Conservation (phyloP, 2,888 invertebrate species). For the Orthosia gothica region DNA sequence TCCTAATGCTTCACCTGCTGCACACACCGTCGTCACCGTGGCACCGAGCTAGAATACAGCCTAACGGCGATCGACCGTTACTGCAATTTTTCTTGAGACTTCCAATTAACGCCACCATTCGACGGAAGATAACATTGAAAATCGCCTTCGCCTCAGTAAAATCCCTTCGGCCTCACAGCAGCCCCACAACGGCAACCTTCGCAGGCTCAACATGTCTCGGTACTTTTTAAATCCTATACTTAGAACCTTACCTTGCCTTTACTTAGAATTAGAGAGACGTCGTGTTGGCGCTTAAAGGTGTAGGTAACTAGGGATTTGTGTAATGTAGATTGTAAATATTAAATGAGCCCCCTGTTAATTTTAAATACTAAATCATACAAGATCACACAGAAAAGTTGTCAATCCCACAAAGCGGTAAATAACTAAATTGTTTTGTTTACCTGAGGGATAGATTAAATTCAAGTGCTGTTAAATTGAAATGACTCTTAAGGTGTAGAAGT, state of each 20-base stretch:
- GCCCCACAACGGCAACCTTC: conserved; percentile 86
- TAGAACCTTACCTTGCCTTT: conserved; percentile 87
- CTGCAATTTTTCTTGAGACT: conserved; percentile 84
- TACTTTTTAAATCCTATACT: conserved; percentile 91
- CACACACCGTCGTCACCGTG: conserved; percentile 86
- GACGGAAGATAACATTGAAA: conserved; percentile 85
- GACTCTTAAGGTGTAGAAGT: conserved; percentile 63
- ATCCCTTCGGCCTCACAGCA: conserved; percentile 88
- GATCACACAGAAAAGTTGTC: conserved; percentile 45
- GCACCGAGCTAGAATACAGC: conserved; percentile 81
- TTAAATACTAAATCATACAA: conserved; percentile 36
- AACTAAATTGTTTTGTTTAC: conserved; percentile 5
- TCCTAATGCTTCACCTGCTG: conserved; percentile 85
- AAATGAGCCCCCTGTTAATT: conserved; percentile 50
- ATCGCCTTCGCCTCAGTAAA: conserved; percentile 80
- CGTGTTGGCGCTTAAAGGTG: conserved; percentile 78
- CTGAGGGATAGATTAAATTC: conserved; percentile 41
- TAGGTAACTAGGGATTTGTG: conserved; percentile 71
- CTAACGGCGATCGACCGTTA: conserved; percentile 80
- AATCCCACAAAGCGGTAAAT: conserved; percentile 52
- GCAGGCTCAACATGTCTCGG: conserved; percentile 90
- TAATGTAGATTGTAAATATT: conserved; percentile 69
- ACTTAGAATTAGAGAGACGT: conserved; percentile 79
- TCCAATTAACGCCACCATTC: conserved; percentile 82
- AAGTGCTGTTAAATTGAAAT: conserved; percentile 49